Evolutionary conservation across 2,888 invertebrate genomes (phyloP), one percentile per base, ranked within the genome.

Genomic region (Aspidiotus rigidus): DNA sequence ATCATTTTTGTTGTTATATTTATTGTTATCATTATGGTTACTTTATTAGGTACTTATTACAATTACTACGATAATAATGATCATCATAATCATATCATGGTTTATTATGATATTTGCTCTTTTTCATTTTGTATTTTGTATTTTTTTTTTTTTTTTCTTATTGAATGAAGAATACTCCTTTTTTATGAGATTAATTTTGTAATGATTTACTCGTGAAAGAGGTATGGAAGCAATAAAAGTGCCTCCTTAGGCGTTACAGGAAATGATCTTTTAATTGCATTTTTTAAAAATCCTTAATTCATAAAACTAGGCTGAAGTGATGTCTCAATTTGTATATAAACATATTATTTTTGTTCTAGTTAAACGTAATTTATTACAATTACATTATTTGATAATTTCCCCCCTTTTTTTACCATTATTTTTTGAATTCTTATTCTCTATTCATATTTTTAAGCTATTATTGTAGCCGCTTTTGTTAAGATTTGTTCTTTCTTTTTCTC

Each of bases 231-330:
- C 28, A 28, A 28, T 28, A 28, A 28, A 28, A 28, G 28, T 28
- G 28, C 28, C 28, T 28, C 28, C 28, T 28, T 28, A 28, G 28
- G 28, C 28, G 28, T 28, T 28, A 28, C 28, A 28, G 28, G 28
- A 28, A 5, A 3, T 28, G 28, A 28, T 16, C 39, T 49, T n/a
- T 54, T 39, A 16, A 17, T 55, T 64, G 17, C 55, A 53, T 64
- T 55, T 54, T 54, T 44, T 16, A 15, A 17, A 54, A 13, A 40
- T 16, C 28, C 15, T 15, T 15, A 44, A n/a, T 9, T 55, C 16
- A 57, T 66, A 66, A 59, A 66, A 66, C 57, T 59, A 66, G 66
- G 66, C 66, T 57, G 66, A 66, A 66, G 66, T 15, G 66, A 66
- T 66, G 66, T 66, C 66, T 66, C 41, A 53, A 17, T 56, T 39